phyloP scores from a whole-genome alignment of 2,113 vertebrate species.

The human (Homo sapiens) region GRCh38 chr3:115662501-115663000 shows the following conservation, averaged over 20 bases:
- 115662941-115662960: constrained; percentile 1
- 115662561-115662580: neutral
- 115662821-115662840: neutral
- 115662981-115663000: neutral
- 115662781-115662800: neutral
- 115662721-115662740: neutral
- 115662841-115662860: neutral
- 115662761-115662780: neutral
- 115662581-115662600: neutral
- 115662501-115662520: neutral
- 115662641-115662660: neutral
- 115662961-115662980: neutral
- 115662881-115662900: neutral
- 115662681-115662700: neutral
- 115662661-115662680: neutral
- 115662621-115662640: neutral
- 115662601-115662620: neutral
- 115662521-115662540: neutral
- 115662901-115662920: neutral
- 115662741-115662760: neutral
- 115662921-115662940: neutral
- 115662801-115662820: neutral
- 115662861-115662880: neutral
- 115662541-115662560: neutral
- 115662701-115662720: neutral